A percentile compares a stretch with the other conserved stretches of the same genome.
Conservation (phyloP, 2,113 vertebrate genomes). For the Phrynocephalus versicolor region DNA sequence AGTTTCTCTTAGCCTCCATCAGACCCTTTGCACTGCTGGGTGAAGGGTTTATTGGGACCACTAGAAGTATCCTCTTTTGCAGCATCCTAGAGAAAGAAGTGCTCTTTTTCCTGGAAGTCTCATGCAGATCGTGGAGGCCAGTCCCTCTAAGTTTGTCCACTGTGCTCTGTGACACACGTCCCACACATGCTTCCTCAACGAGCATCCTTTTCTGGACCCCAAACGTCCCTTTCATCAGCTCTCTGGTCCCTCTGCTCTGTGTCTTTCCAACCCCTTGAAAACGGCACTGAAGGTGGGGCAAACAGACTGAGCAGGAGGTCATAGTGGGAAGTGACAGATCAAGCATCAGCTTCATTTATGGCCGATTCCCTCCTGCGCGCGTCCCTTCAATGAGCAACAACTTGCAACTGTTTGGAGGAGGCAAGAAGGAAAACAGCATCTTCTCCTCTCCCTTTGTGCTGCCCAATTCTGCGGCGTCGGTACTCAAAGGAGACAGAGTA, state of each 20-base stretch:
- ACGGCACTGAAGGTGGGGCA: background rate
- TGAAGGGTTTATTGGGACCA: background rate
- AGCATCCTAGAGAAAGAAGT: too few relatives aligned
- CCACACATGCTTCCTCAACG: too few relatives aligned
- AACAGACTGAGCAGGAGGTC: background rate
- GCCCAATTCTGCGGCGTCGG: constrained; percentile 70
- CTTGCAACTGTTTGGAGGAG: constrained; percentile 37
- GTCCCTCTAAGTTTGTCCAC: background rate
- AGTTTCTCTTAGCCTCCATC: background rate
- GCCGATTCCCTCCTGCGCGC: background rate
- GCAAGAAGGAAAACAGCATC: constrained; percentile 49
- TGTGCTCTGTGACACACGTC: background rate
- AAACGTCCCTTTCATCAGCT: background rate
- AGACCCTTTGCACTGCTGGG: background rate
- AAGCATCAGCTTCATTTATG: background rate
- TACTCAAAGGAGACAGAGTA: constrained; percentile 68
- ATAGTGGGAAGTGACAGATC: background rate
- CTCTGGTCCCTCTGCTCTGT: too few relatives aligned
- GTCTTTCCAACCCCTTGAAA: background rate
- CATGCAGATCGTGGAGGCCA: too few relatives aligned
- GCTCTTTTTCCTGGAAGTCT: background rate
- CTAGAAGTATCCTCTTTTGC: background rate
- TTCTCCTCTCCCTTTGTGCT: constrained; percentile 1
- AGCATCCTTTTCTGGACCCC: background rate
- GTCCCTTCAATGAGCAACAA: constrained; percentile 7